Base-by-base conservation (phyloP, 1,140 invertebrate species). In the Plodia interpunctella region DNA sequence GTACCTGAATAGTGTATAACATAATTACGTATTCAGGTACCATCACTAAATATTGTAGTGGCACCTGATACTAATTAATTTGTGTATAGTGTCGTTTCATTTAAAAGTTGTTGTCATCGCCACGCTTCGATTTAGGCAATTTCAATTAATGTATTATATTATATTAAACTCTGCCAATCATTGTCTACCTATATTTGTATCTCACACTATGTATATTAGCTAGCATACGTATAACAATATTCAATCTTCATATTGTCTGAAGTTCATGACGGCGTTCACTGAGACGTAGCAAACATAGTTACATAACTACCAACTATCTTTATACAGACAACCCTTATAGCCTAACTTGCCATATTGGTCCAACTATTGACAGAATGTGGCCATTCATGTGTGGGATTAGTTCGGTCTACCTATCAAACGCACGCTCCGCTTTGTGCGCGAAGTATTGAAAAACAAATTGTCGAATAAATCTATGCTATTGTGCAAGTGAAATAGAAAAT, bases 361-460 rank as follows among this genome's bases (percentile, higher is more conserved):
- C 15, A 44, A 44, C 38, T 44, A 44, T 44, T 44, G 38, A 44
- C 38, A 44, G 38, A 44, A 44, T 44, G 38, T 44, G 38, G 38
- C 13, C 38, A 44, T 44, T 44, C 38, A 44, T 44, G 38, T 44
- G 38, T 44, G 38, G 38, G 38, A 44, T 44, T 44, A 44, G 38
- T 44, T 44, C 15, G 38, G 38, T 44, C 38, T 44, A 44, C 38
- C 38, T 44, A 44, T 44, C 38, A 44, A 44, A 44, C 38, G 38
- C 38, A 44, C 38, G 38, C 15, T 15, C n/a, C 13, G 38, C 38
- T 44, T 44, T 44, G 38, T 44, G 38, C n/a, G 38, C 38, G 38
- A 44, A 44, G 38, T 44, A 44, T 44, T 44, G 38, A 44, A 44
- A 44, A 44, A n/a, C 38, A 44, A 44, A 44, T 44, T 44, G 38